Evolutionary conservation across 2,888 invertebrate genomes (phyloP).

Genomic region (Hypomecis punctinalis): DNA sequence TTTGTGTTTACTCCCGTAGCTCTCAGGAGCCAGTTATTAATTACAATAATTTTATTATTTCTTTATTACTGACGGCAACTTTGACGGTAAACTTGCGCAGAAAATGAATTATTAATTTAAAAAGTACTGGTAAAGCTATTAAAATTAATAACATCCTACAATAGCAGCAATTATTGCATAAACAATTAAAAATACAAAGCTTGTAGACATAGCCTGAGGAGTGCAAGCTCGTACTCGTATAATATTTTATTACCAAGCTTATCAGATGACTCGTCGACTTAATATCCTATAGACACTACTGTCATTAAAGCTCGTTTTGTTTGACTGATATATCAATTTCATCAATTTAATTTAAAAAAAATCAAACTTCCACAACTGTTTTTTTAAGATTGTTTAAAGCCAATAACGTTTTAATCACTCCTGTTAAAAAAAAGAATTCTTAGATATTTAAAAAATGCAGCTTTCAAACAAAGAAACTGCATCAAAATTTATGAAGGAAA

Average conservation of each 20-base stretch:
- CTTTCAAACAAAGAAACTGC: too few species aligned
- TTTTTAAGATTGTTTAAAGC: too few species aligned
- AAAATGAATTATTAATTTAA: slow-evolving; percentile 13
- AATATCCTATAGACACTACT: not conserved
- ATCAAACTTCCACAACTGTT: too few species aligned
- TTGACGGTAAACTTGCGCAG: not conserved
- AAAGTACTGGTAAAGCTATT: slow-evolving; percentile 3
- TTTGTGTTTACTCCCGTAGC: slow-evolving; percentile 46
- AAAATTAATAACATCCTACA: slow-evolving; percentile 10
- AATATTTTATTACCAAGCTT: slow-evolving; percentile 41
- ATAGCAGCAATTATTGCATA: slow-evolving; percentile 34
- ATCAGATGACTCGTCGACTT: slow-evolving; percentile 45
- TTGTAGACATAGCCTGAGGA: slow-evolving; percentile 27
- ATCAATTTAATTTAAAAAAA: too few species aligned
- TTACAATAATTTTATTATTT: slow-evolving; percentile 36
- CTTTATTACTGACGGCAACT: slow-evolving; percentile 15
- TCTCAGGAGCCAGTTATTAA: slow-evolving; percentile 39
- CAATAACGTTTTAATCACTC: too few species aligned
- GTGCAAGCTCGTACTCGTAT: slow-evolving; percentile 26
- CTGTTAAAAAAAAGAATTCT: too few species aligned
- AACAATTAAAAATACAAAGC: slow-evolving; percentile 26
- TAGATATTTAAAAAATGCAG: too few species aligned
- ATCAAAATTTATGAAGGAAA: too few species aligned
- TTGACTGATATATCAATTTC: too few species aligned
- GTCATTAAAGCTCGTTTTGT: too few species aligned